These are phyloP conservation scores for Eulemur albifrons DNA, from an alignment of 2,797 vertebrate species.

Conservation along the genomic window DNA sequence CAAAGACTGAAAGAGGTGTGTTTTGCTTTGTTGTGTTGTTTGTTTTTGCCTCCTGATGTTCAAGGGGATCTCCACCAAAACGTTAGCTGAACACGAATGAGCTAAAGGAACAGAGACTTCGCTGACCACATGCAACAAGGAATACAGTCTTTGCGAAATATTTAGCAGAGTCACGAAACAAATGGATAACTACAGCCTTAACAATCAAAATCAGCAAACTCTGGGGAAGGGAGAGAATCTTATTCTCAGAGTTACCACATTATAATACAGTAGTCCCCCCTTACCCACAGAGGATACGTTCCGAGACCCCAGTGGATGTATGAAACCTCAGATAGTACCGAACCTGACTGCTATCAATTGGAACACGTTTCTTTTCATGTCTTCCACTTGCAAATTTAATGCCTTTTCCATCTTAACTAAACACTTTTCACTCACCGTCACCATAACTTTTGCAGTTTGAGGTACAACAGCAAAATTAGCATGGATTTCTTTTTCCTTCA, in stretches of 20 bases:
- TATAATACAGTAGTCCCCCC: not conserved
- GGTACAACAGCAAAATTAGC: too few relatives aligned
- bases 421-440: too few relatives aligned
- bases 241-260: not conserved
- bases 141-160: not conserved
- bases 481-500: too few relatives aligned
- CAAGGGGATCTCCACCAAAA: not conserved
- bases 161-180: not conserved
- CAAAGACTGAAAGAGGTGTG: not conserved
- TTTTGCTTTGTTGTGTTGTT: not conserved
- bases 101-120: not conserved
- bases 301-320: too few relatives aligned
- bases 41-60: not conserved
- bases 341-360: too few relatives aligned
- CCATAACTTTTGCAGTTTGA: too few relatives aligned
- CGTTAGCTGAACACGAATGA: not conserved
- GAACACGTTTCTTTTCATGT: too few relatives aligned
- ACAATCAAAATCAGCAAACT: not conserved
- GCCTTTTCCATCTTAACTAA: too few relatives aligned
- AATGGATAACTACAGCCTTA: not conserved
- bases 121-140: not conserved
- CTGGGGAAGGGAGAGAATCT: not conserved
- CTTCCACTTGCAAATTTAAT: too few relatives aligned
- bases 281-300: too few relatives aligned
- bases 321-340: too few relatives aligned